Base-by-base conservation (phyloP, 2,888 invertebrate species). In the Phrixothrix hirtus region DNA sequence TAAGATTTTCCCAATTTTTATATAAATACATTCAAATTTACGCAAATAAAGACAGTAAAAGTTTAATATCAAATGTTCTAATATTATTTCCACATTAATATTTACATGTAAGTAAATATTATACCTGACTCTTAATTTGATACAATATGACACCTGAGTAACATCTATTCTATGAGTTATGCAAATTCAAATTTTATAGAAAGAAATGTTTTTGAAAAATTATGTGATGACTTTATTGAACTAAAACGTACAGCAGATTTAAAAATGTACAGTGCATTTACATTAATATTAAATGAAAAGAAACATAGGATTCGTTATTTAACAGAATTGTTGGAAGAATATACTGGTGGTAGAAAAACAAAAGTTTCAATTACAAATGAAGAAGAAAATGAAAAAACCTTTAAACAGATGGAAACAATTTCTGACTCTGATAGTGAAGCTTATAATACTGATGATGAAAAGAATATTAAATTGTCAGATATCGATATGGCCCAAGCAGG, bases 211-310 rank as follows among this genome's bases (percentile, higher is more conserved):
- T 53, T 38, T 31, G 44, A 57, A 39, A 11, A 50, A 17, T 54
- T 57, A 35, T 44, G 56, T 15, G 36, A 51, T 14, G 56, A 62
- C 13, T 60, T 58, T 42, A 43, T 49, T 1, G 52, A 55, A 17
- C 26, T 49, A 12, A 61, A 61, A 48, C 37, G 45, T 16, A 54
- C 59, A 41, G 44, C 48, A 14, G 72, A 73, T 39, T 46, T 65
- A 38, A 59, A 66, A 48, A 60, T 72, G 45, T 68, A 66, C 10
- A 68, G 66, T 37, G 67, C 64, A 17, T 74, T 74, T 62, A 47
- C 69, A 15, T 54, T 66, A 38, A 32, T 71, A 21, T 55, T 75
- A 56, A 74, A 74, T 60, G 73, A 73, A 55, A 75, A 75, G 45
- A 74, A 74, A 54, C 63, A 59, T 14, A 60, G 67, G 31, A 74